phyloP scores from a whole-genome alignment of 2,888 invertebrate genomes.

The Eupithecia exiguata region DNA sequence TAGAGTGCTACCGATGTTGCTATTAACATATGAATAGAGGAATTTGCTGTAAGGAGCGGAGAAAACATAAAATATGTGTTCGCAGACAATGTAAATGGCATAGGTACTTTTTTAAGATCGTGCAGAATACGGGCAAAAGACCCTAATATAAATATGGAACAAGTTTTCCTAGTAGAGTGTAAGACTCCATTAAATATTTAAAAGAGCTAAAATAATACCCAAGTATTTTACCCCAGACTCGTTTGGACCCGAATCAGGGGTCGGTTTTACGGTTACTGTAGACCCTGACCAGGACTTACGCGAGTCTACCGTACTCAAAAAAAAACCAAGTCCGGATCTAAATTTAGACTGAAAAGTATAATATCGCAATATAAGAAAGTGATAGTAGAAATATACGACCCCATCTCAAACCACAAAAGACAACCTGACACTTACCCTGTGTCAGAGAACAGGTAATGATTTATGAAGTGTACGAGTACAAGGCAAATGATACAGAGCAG shows the following conservation, averaged over 20 bases:
- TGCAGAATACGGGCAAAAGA: background rate
- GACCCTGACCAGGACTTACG: too few relatives aligned
- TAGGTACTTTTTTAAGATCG: conserved; percentile 17
- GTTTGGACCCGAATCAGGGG: too few relatives aligned
- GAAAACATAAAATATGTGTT: conserved; percentile 36
- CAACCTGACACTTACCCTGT: conserved; percentile 41
- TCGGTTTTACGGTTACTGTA: too few relatives aligned
- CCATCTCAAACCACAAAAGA: conserved; percentile 36
- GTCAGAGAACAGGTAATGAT: conserved; percentile 73
- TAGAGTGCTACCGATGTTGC: conserved; percentile 42
- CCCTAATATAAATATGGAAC: background rate
- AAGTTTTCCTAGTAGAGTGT: background rate
- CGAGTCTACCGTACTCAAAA: too few relatives aligned
- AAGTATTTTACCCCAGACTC: too few relatives aligned
- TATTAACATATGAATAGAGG: conserved; percentile 47
- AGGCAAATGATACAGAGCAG: conserved; percentile 69
- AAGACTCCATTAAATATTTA: background rate
- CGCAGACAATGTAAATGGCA: conserved; percentile 33
- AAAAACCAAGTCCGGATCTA: too few relatives aligned
- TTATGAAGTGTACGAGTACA: conserved; percentile 72
- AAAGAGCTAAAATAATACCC: background rate
- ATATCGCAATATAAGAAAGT: background rate
- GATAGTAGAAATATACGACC: conserved; percentile 5
- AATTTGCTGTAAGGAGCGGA: conserved; percentile 35
- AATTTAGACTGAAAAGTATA: background rate